Conservation (phyloP, 2,797 vertebrate genomes). For the Acipenser transmontanus region DNA sequence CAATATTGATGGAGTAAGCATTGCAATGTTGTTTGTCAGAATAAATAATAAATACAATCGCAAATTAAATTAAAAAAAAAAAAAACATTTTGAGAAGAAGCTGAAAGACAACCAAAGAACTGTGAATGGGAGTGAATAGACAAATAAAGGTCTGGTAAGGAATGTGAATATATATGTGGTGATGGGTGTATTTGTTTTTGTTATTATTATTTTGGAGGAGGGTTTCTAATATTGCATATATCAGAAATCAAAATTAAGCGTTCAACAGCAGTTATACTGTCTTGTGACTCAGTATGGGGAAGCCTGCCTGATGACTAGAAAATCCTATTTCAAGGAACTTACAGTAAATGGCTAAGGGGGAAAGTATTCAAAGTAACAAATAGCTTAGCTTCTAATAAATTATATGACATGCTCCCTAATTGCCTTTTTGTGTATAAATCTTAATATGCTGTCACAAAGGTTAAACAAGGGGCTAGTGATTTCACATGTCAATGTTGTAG, state of each 20-base stretch:
- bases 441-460: conserved; percentile 11
- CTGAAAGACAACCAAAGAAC: too few species aligned
- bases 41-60: too few species aligned
- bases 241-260: conserved; percentile 7
- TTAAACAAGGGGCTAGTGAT: not conserved
- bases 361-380: conserved; percentile 49
- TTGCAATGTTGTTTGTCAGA: too few species aligned
- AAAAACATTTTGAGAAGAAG: too few species aligned
- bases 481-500: not conserved
- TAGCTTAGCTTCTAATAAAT: conserved; percentile 46
- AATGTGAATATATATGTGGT: too few species aligned
- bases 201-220: conserved; percentile 1
- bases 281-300: conserved; percentile 30
- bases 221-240: too few species aligned
- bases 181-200: not conserved
- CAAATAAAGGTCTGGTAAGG: too few species aligned
- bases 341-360: conserved; percentile 11
- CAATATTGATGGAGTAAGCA: too few species aligned
- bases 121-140: too few species aligned
- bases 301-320: conserved; percentile 26
- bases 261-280: conserved; percentile 27
- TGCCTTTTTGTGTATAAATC: conserved; percentile 3
- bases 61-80: too few species aligned
- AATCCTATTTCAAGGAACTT: conserved; percentile 35
- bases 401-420: conserved; percentile 37